A percentile compares a stretch with the other conserved stretches of the same genome.
Evolutionary conservation across 2,113 vertebrate genomes (phyloP).

Genomic region (Hepsetus odoe): DNA sequence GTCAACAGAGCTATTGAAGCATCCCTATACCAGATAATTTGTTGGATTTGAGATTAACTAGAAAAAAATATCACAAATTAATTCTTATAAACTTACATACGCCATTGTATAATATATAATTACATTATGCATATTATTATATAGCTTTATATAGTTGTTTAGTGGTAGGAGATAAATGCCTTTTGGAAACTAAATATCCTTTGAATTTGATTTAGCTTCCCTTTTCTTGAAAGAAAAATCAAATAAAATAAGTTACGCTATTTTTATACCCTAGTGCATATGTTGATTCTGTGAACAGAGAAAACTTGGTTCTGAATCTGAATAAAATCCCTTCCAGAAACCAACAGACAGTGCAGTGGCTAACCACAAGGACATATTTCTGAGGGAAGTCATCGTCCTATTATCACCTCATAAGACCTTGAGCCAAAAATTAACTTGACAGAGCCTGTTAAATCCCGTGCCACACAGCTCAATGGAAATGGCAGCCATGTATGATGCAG

Average conservation of each 20-base stretch:
- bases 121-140: too few species aligned
- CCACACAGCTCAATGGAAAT: constrained; percentile 57
- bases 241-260: neutral
- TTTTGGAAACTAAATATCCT: too few species aligned
- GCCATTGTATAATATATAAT: too few species aligned
- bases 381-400: constrained; percentile 67
- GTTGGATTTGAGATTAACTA: too few species aligned
- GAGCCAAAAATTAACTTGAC: constrained; percentile 68
- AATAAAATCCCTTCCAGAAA: constrained; percentile 36
- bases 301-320: neutral
- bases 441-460: constrained; percentile 57
- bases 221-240: too few species aligned
- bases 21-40: too few species aligned
- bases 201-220: too few species aligned
- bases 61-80: too few species aligned
- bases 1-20: too few species aligned
- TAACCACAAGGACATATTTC: constrained; percentile 66
- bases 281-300: neutral
- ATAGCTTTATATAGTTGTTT: too few species aligned
- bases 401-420: constrained; percentile 78
- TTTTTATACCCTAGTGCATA: neutral
- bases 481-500: constrained; percentile 59
- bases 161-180: too few species aligned
- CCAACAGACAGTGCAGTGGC: constrained; percentile 62
- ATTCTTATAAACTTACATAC: too few species aligned